Conservation (phyloP, 2,113 vertebrate species). For the Gulo gulo region DNA sequence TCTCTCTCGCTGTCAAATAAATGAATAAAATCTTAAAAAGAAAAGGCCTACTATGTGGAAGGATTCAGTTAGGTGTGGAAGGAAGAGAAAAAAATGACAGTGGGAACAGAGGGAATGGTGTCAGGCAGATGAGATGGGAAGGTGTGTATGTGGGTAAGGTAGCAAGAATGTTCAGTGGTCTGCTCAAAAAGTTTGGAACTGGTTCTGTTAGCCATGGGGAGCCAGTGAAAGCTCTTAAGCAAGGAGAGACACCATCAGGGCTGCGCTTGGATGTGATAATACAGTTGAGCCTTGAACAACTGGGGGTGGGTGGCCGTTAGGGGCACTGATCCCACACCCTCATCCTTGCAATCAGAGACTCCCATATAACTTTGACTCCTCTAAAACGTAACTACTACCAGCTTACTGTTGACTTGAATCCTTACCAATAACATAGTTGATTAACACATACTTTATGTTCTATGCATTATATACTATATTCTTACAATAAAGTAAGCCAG, state of each 20-base stretch:
- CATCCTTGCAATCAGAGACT: neutral
- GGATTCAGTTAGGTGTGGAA: neutral
- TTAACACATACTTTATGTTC: neutral
- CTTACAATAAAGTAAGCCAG: neutral
- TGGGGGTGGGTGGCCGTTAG: neutral
- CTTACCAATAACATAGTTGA: neutral
- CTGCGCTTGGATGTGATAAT: neutral
- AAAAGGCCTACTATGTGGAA: neutral
- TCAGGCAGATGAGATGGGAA: neutral
- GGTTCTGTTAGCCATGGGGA: neutral
- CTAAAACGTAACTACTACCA: neutral
- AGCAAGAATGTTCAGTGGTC: fast-evolving
- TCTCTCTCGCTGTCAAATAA: too few species aligned
- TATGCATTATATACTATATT: neutral
- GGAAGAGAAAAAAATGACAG: neutral
- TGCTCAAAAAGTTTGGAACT: neutral
- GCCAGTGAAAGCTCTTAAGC: neutral
- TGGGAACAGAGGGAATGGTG: neutral
- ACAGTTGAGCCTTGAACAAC: neutral
- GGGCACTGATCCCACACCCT: neutral
- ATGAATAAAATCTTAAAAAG: too few species aligned
- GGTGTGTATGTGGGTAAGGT: neutral
- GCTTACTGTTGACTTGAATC: neutral
- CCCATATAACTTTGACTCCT: neutral
- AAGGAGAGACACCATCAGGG: neutral